phyloP scores from a whole-genome alignment of 1,140 invertebrate species.

The Ostrea denselamellosa region DNA sequence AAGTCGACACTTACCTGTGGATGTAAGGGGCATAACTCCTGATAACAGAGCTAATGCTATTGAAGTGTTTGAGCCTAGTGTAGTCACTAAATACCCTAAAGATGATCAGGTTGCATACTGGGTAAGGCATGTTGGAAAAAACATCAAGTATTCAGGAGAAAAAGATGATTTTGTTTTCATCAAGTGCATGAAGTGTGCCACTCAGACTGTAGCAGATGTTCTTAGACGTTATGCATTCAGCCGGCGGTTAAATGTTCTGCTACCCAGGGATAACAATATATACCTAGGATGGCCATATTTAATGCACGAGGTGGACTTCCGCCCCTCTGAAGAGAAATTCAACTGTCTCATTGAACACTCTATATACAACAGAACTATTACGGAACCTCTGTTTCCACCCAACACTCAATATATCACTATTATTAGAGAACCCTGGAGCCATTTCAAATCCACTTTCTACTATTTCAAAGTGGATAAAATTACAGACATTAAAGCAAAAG shows the following conservation, averaged over 20 bases:
- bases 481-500: slow-evolving; percentile 52
- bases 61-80: neutral
- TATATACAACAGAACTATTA: slow-evolving; percentile 69
- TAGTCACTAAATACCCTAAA: neutral
- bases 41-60: neutral
- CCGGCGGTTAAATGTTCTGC: slow-evolving; percentile 62
- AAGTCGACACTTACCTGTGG: neutral
- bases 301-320: slow-evolving; percentile 62
- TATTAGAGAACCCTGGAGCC: slow-evolving; percentile 71
- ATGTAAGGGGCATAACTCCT: neutral
- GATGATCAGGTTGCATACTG: neutral
- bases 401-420: slow-evolving; percentile 70
- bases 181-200: slow-evolving; percentile 70
- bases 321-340: slow-evolving; percentile 66
- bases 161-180: slow-evolving; percentile 68
- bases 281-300: slow-evolving; percentile 73
- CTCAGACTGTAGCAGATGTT: slow-evolving; percentile 63
- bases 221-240: slow-evolving; percentile 64
- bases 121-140: neutral
- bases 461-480: slow-evolving; percentile 68
- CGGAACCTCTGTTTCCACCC: slow-evolving; percentile 65
- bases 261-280: slow-evolving; percentile 58
- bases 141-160: neutral
- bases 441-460: slow-evolving; percentile 70
- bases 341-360: slow-evolving; percentile 72